Evolutionary conservation across 1,140 invertebrate genomes (phyloP).

Genomic region (Samia ricini): DNA sequence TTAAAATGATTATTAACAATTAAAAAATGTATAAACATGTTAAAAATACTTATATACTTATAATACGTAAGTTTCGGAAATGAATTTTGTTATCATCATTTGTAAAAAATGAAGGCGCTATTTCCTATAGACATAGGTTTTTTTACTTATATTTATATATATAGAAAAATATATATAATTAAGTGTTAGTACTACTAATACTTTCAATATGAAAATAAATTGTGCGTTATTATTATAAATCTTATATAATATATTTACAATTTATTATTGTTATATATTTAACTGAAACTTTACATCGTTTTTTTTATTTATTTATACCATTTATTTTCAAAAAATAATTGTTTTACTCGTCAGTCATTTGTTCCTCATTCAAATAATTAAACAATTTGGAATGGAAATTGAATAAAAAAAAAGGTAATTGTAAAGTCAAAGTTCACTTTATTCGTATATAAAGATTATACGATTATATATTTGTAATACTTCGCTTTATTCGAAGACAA

Average conservation of each 20-base stretch:
- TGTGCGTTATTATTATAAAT: slow-evolving; percentile 14
- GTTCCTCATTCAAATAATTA: too few relatives aligned
- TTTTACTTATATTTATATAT: slow-evolving; percentile 7
- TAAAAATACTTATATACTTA: slow-evolving; percentile 9
- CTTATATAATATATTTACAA: neutral
- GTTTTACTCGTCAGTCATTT: too few relatives aligned
- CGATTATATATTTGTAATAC: too few relatives aligned
- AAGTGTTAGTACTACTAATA: slow-evolving; percentile 52
- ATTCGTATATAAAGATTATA: too few relatives aligned
- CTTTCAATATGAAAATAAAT: neutral
- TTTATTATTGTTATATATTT: neutral
- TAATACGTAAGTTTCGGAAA: slow-evolving; percentile 4
- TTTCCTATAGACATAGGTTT: neutral
- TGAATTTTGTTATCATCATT: slow-evolving; percentile 5
- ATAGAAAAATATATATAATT: slow-evolving; percentile 26
- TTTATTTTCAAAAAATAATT: neutral
- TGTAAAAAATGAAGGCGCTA: neutral
- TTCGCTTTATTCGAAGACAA: too few relatives aligned
- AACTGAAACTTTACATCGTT: neutral
- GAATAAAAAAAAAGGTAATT: too few relatives aligned
- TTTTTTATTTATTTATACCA: neutral
- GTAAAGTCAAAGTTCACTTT: too few relatives aligned
- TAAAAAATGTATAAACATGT: neutral
- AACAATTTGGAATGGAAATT: too few relatives aligned
- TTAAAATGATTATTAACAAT: neutral